phyloP scores from a whole-genome alignment of 2,797 vertebrate genomes.

The Arrhamphus sclerolepis region DNA sequence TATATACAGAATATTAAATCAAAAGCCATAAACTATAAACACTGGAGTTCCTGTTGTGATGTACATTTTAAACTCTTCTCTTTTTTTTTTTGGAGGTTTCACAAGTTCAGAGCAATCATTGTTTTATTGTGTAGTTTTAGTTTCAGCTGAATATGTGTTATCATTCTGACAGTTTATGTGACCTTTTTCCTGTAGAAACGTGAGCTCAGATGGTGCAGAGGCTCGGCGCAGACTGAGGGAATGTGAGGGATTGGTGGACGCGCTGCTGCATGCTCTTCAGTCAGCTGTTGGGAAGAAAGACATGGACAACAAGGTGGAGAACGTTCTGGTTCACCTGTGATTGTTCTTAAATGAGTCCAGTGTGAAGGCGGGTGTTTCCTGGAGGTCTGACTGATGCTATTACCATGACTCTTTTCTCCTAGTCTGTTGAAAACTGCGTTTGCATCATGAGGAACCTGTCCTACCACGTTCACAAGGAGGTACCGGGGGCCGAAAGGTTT shows the following conservation, averaged over 20 bases:
- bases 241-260: conserved; percentile 95
- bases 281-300: conserved; percentile 98
- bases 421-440: conserved; percentile 99
- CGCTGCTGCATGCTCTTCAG: conserved; percentile 93
- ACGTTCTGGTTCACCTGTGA: background rate
- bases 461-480: conserved; percentile 98
- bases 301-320: conserved; percentile 95
- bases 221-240: conserved; percentile 93
- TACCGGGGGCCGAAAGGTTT: conserved; percentile 95
- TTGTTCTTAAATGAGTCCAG: accelerated
- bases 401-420: background rate
- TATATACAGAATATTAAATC: too few relatives aligned
- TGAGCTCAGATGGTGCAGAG: conserved; percentile 96
- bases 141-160: background rate
- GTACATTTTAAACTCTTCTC: too few relatives aligned
- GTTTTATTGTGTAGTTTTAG: too few relatives aligned
- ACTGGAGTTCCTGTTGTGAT: too few relatives aligned
- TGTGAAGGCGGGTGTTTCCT: background rate
- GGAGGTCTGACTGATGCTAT: background rate
- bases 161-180: background rate
- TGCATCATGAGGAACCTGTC: conserved; percentile 99
- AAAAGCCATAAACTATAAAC: too few relatives aligned
- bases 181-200: conserved; percentile 83
- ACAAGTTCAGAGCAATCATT: too few relatives aligned
- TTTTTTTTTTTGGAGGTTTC: too few relatives aligned